Evolutionary conservation across 1,140 invertebrate genomes (phyloP), one percentile per base, ranked within the genome.

Genomic region (Bombus confusus): DNA sequence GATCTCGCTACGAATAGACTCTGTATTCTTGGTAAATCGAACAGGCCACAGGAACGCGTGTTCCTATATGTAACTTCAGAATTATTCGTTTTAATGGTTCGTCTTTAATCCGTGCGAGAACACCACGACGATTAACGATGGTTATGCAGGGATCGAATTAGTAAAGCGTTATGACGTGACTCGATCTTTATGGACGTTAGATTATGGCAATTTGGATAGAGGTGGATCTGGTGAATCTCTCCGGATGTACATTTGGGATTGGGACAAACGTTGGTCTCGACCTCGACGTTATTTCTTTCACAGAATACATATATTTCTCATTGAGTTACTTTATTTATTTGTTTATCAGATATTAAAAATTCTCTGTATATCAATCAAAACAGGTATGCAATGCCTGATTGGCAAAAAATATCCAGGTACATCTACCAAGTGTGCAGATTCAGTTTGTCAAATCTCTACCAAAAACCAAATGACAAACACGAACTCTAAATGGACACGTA

Each of bases 101-200:
- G 57, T 89, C 79, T 87, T 88, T 89, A 86, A 90, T 93, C 91
- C 92, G 88, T 89, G 91, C 92, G 92, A 93, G 92, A 93, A 88
- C 92, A 93, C 90, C 80, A 76, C 77, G 86, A 88, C 72, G 86
- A 88, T 88, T 86, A 87, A 83, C 71, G 80, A 87, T 90, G 86
- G 80, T 87, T 71, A 90, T 80, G 83, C 86, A 81, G 86, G 86
- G 83, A 71, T 82, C 80, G 83, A 89, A 72, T 90, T 71, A 87
- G 80, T 87, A 91, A 77, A 91, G 90, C 87, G 80, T 80, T 83
- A 87, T 87, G 82, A 78, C 64, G 73, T 87, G 59, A 71, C 88
- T 80, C 80, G 85, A 82, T 88, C 81, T 41, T 81, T 64, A 77
- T 68, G 89, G 80, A 91, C 79, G 80, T 85, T 91, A 62, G 86